Evolutionary conservation across 2,797 vertebrate species (phyloP).

Genomic region (Chiroxiphia lanceolata): DNA sequence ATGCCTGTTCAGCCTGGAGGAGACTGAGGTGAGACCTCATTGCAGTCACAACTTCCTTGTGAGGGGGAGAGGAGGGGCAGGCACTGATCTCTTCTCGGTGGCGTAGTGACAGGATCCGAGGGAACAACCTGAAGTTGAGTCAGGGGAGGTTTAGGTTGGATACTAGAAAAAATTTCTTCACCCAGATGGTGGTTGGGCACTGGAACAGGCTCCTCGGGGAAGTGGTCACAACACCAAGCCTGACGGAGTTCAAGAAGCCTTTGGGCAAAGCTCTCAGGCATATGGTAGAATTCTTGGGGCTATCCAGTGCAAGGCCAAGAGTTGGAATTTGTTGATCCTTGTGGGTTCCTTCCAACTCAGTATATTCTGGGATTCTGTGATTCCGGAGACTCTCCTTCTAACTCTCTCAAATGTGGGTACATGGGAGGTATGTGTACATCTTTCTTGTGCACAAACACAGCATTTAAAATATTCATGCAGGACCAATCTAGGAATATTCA

Average conservation of each 20-base stretch:
- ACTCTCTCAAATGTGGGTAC: not conserved
- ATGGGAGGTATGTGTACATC: not conserved
- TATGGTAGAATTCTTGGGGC: fast-evolving
- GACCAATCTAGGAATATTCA: not conserved
- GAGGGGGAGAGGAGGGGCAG: not conserved
- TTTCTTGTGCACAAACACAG: not conserved
- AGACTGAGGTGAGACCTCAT: not conserved
- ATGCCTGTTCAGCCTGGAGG: not conserved
- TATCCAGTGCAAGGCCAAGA: too few species aligned
- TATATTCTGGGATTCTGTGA: not conserved
- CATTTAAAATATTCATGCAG: not conserved
- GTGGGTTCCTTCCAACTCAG: not conserved
- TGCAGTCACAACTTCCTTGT: fast-evolving
- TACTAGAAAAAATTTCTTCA: not conserved
- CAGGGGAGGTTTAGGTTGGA: fast-evolving
- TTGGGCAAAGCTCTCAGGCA: not conserved
- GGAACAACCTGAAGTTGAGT: not conserved
- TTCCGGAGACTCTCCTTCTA: not conserved
- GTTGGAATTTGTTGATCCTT: not conserved
- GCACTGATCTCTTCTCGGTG: too few species aligned
- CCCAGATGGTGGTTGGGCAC: not conserved
- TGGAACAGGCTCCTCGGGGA: not conserved
- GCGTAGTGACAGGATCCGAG: not conserved
- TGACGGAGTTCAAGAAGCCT: not conserved
- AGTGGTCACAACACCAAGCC: not conserved